A percentile compares a stretch with the other conserved stretches of the same genome.
Conservation (phyloP, 2,888 invertebrate genomes). For the Nephrotoma flavescens region DNA sequence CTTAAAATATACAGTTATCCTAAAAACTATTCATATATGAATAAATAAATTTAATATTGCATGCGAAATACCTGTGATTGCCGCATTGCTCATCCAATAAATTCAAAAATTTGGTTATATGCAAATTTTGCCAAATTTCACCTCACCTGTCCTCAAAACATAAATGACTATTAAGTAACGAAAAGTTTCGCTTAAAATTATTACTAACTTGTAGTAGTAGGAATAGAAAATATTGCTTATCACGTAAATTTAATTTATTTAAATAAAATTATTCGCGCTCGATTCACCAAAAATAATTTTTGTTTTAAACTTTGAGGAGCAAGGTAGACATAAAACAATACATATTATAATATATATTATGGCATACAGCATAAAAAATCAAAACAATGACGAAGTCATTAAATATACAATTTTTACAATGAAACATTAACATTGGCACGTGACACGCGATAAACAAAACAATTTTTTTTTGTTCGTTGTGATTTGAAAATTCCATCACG, state of each 20-base stretch:
- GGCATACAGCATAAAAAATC: neutral
- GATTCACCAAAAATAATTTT: neutral
- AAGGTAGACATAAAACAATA: neutral
- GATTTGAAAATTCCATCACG: conserved; percentile 2
- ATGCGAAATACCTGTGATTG: neutral
- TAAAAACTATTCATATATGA: neutral
- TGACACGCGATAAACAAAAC: conserved; percentile 2
- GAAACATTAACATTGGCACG: conserved; percentile 3
- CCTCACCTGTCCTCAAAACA: neutral
- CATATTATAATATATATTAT: neutral
- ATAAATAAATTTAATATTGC: neutral
- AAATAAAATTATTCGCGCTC: neutral
- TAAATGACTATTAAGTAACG: neutral
- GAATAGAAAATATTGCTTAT: neutral
- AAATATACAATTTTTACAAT: neutral
- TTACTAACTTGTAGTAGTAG: neutral
- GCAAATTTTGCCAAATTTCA: neutral
- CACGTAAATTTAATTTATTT: neutral
- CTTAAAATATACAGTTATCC: too few species aligned
- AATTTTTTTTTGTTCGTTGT: neutral
- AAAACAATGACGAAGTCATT: neutral
- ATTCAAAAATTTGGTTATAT: neutral
- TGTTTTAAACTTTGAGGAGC: neutral
- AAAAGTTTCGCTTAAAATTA: neutral
- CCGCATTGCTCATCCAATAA: neutral